These are phyloP conservation scores for Mechanitis mazaeus DNA, from an alignment of 2,888 invertebrate species.

Conservation along the genomic window DNA sequence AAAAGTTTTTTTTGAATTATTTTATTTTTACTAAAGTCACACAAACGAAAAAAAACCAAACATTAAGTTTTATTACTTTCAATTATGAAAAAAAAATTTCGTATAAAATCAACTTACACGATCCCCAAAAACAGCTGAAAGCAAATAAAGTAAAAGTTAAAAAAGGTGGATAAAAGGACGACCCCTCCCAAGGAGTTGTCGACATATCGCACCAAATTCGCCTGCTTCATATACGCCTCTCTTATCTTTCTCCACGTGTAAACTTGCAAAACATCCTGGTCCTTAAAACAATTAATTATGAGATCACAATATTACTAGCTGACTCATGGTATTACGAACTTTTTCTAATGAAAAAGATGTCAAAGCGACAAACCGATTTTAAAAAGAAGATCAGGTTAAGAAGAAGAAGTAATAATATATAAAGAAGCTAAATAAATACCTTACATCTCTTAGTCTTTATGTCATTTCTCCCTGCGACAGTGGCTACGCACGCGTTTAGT, in stretches of 20 bases:
- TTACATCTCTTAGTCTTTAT: slow-evolving; percentile 29
- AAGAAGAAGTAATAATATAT: too few species aligned
- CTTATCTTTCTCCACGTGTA: slow-evolving; percentile 2
- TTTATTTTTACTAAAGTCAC: too few species aligned
- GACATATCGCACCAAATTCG: slow-evolving; percentile 73
- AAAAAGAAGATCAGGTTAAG: too few species aligned
- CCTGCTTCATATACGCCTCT: slow-evolving; percentile 47
- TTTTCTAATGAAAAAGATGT: background rate
- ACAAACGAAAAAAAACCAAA: background rate
- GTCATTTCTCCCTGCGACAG: slow-evolving; percentile 35
- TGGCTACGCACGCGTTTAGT: slow-evolving; percentile 65
- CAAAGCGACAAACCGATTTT: too few species aligned
- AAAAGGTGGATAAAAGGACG: slow-evolving; percentile 79
- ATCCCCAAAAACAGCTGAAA: slow-evolving; percentile 81
- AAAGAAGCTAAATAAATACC: slow-evolving; percentile 25
- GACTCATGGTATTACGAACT: background rate
- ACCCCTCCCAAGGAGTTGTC: slow-evolving; percentile 77
- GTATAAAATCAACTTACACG: slow-evolving; percentile 63
- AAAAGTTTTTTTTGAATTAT: too few species aligned
- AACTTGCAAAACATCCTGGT: background rate
- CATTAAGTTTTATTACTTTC: too few species aligned
- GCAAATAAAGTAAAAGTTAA: slow-evolving; percentile 83
- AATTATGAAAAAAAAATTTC: background rate
- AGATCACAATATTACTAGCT: background rate
- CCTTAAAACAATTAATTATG: background rate